phyloP scores from a whole-genome alignment of 1,140 invertebrate genomes.

The Agraylea sexmaculata region DNA sequence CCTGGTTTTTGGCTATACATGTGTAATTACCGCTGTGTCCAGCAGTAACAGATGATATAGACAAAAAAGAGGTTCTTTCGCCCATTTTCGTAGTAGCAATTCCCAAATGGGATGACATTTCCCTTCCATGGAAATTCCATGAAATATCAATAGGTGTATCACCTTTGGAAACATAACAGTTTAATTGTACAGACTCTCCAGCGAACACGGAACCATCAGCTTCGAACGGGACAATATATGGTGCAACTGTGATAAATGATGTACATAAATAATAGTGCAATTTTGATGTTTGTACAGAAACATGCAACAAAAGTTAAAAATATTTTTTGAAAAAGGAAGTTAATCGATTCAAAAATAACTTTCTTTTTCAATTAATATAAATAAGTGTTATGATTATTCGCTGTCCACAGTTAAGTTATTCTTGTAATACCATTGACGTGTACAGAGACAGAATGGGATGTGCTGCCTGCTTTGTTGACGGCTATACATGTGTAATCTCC shows the following conservation, averaged over 20 bases:
- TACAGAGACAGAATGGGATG: constrained; percentile 47
- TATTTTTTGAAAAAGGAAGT: too few species aligned
- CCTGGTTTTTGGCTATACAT: constrained; percentile 63
- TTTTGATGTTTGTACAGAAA: too few species aligned
- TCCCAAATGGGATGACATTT: constrained; percentile 50
- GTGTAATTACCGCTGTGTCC: constrained; percentile 70
- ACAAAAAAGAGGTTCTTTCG: constrained; percentile 64
- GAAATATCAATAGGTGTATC: constrained; percentile 62
- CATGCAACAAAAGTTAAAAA: too few species aligned
- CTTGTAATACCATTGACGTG: constrained; percentile 54
- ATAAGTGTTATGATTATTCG: too few species aligned
- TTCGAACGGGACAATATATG: constrained; percentile 65
- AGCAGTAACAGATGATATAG: constrained; percentile 63
- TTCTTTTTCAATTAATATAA: too few species aligned
- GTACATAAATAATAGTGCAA: too few species aligned
- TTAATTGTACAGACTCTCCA: constrained; percentile 63
- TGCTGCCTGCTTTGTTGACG: constrained; percentile 51
- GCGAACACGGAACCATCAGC: constrained; percentile 69
- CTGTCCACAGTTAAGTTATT: too few species aligned
- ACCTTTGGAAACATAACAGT: constrained; percentile 65
- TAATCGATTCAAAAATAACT: too few species aligned
- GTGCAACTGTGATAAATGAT: constrained; percentile 52
- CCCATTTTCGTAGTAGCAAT: constrained; percentile 61
- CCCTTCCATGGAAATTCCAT: constrained; percentile 64
- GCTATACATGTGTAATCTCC: constrained; percentile 66